These are phyloP conservation scores for Bedellia somnulentella DNA, from an alignment of 2,888 invertebrate species.

Conservation along the genomic window DNA sequence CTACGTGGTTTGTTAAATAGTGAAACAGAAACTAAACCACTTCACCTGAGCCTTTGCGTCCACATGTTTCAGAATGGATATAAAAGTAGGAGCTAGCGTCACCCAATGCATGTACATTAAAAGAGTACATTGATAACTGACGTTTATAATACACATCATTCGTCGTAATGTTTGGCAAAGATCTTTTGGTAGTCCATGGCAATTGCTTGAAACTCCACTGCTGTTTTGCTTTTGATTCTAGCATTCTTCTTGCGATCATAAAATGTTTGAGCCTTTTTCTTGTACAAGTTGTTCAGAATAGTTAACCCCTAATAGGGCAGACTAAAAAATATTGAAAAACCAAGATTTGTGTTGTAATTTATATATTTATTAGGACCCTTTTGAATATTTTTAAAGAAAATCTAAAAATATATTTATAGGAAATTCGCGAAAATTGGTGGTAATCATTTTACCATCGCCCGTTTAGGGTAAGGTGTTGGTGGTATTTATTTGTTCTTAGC, in stretches of 20 bases:
- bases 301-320: constrained; percentile 2
- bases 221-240: constrained; percentile 8
- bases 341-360: background rate
- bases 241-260: constrained; percentile 10
- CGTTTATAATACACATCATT: constrained; percentile 3
- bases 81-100: background rate
- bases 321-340: background rate
- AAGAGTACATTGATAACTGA: constrained; percentile 2
- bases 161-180: background rate
- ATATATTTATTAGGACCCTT: background rate
- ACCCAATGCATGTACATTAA: background rate
- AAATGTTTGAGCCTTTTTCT: constrained; percentile 11
- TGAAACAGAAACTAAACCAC: constrained; percentile 3
- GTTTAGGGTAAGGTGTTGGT: background rate
- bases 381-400: background rate
- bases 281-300: constrained; percentile 9
- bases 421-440: constrained; percentile 3
- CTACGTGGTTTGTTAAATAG: background rate
- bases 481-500: no score
- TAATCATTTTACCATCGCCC: constrained; percentile 1
- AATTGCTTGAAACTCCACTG: constrained; percentile 3
- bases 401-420: background rate
- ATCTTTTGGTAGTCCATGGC: constrained; percentile 1
- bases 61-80: constrained; percentile 1
- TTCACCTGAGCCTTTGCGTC: constrained; percentile 1